Evolutionary conservation across 37 sponge, comb jelly and placozoan genomes (phyloP), one percentile per base, ranked within the genome.

Genomic region (Petrosia ficiformis): DNA sequence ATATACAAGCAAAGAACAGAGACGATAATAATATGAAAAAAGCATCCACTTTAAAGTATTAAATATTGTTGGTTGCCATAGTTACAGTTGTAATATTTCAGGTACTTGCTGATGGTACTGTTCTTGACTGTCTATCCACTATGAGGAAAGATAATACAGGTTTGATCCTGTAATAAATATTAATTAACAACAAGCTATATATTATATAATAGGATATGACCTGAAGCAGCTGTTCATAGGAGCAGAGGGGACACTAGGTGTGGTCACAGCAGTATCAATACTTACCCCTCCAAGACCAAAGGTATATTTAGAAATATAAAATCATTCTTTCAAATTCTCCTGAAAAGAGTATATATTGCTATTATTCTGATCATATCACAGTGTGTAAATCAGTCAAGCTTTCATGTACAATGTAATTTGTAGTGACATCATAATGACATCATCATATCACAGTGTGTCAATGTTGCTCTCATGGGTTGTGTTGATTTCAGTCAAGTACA

Each of bases 161-260:
- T 85, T 35, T 16, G 21, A 26, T 22, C 21, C 25, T 76, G 31
- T 19, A 48, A 22, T 5, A 22, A 6, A n/a, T n/a, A n/a, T n/a
- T n/a, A n/a, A n/a, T n/a, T n/a, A n/a, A n/a, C n/a, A n/a, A n/a
- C n/a, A 10, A 38, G 11, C 10, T 16, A n/a, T 33, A 72, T 72
- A 54, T n/a, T 31, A 30, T 57, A 2, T 25, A 8, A 4, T 54
- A 84, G 95, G 97, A 5, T 98, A 95, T 82, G 99, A 98, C 43
- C 38, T 98, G 38, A 98, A 98, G 82, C 99, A 98, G 89, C 76
- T 98, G 70, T 95, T 98, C 77, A 95, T 98, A 70, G 99, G 99
- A 29, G 76, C 86, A 33, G 99, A 98, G 63, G 99, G 99, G 2
- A 98, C 99, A 8, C 87, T 98, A 22, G 99, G 99, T 0, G 76